Evolutionary conservation across 2,888 invertebrate genomes (phyloP).

Genomic region (Electrophaes corylata): DNA sequence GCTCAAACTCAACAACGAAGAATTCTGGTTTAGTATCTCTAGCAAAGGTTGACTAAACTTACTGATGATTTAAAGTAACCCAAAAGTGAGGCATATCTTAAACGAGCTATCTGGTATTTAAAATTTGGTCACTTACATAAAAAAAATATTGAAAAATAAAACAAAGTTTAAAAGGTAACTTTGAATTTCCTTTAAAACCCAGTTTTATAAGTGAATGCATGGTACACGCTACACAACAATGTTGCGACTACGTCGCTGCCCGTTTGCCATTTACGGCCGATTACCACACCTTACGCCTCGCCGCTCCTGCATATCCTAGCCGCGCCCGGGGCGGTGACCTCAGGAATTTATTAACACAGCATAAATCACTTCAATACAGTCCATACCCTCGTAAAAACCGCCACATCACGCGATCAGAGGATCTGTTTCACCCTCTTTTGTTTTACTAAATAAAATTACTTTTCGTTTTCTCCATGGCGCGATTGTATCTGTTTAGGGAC

Average conservation of each 20-base stretch:
- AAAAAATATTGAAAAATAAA: too few relatives aligned
- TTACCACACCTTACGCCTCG: slow-evolving; percentile 52
- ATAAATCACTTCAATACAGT: slow-evolving; percentile 61
- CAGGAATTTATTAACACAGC: slow-evolving; percentile 70
- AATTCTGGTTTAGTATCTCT: too few relatives aligned
- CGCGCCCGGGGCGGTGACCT: slow-evolving; percentile 60
- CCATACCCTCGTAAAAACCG: slow-evolving; percentile 52
- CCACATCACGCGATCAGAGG: slow-evolving; percentile 57
- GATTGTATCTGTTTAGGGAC: background rate
- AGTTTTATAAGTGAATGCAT: background rate
- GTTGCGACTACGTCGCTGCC: slow-evolving; percentile 18
- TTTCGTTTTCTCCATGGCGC: slow-evolving; percentile 22
- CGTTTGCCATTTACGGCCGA: slow-evolving; percentile 22
- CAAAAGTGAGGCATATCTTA: too few relatives aligned
- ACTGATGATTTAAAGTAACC: too few relatives aligned
- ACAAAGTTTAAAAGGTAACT: too few relatives aligned
- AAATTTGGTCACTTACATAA: too few relatives aligned
- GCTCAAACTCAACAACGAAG: too few relatives aligned
- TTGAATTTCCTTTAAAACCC: background rate
- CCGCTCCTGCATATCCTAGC: slow-evolving; percentile 55
- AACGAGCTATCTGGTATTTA: too few relatives aligned
- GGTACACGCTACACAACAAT: slow-evolving; percentile 16
- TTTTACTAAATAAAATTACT: slow-evolving; percentile 49
- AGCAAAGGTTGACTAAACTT: too few relatives aligned
- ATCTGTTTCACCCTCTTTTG: slow-evolving; percentile 56